These are phyloP conservation scores for Lymantria monacha DNA, from an alignment of 2,888 invertebrate genomes.

Conservation along the genomic window DNA sequence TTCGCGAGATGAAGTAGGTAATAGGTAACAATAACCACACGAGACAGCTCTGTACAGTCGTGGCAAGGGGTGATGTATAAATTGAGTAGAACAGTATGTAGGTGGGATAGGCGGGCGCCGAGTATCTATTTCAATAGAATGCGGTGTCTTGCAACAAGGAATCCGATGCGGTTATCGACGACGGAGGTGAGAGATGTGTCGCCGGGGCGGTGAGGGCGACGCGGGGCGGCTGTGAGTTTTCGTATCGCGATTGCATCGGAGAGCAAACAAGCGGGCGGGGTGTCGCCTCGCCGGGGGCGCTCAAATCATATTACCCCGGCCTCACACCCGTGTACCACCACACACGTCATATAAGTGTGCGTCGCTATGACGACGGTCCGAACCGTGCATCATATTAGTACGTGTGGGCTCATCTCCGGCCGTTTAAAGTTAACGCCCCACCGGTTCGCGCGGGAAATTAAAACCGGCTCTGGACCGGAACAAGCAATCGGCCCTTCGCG, in stretches of 20 bases:
- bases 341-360: constrained; percentile 87
- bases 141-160: constrained; percentile 78
- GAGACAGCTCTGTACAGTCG: constrained; percentile 40
- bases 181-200: constrained; percentile 76
- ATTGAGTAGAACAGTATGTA: constrained; percentile 62
- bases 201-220: constrained; percentile 38
- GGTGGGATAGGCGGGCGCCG: constrained; percentile 60
- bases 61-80: constrained; percentile 56
- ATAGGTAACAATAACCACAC: constrained; percentile 38
- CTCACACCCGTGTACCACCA: constrained; percentile 67
- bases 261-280: constrained; percentile 81
- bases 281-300: constrained; percentile 66
- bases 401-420: constrained; percentile 79
- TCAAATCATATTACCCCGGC: constrained; percentile 81
- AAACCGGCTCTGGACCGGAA: constrained; percentile 77
- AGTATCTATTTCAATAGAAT: constrained; percentile 78
- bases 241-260: constrained; percentile 82
- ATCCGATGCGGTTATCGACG: constrained; percentile 80
- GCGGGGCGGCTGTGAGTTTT: constrained; percentile 46
- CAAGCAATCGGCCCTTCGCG: constrained; percentile 58
- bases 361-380: constrained; percentile 86
- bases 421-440: constrained; percentile 76
- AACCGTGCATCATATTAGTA: constrained; percentile 82
- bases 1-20: constrained; percentile 22
- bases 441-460: constrained; percentile 75